Evolutionary conservation across 2,888 invertebrate species (phyloP).

Genomic region (Drosophila paramelanica): DNA sequence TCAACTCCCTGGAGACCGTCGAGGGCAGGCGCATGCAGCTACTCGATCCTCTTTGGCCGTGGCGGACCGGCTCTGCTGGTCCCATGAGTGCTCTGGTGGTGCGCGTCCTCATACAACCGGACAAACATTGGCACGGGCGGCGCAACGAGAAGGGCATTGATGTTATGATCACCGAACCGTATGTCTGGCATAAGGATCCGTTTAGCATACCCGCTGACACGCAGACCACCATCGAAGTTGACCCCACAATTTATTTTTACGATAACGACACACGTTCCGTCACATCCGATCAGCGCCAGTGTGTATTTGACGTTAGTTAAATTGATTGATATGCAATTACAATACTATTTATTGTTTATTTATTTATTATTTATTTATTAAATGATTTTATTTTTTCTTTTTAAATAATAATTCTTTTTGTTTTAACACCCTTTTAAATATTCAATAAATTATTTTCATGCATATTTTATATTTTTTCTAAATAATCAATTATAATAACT

Average conservation of each 20-base stretch:
- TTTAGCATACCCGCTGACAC: conserved; percentile 77
- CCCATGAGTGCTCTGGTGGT: conserved; percentile 71
- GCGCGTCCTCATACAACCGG: conserved; percentile 68
- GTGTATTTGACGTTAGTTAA: conserved; percentile 79
- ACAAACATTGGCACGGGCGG: conserved; percentile 73
- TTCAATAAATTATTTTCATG: no score
- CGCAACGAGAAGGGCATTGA: conserved; percentile 71
- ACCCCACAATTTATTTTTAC: conserved; percentile 80
- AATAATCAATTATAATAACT: no score
- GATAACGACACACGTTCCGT: conserved; percentile 79
- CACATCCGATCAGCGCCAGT: conserved; percentile 70
- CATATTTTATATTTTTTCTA: no score
- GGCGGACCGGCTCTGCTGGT: conserved; percentile 74
- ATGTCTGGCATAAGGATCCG: conserved; percentile 76
- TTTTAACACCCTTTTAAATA: no score
- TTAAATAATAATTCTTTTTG: no score
- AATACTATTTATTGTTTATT: no score
- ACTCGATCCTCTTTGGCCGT: conserved; percentile 75
- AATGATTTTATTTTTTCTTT: no score
- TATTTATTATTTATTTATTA: no score
- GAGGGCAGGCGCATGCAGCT: conserved; percentile 66
- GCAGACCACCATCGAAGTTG: conserved; percentile 73
- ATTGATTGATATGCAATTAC: not conserved
- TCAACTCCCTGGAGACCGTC: conserved; percentile 84
- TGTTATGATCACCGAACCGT: conserved; percentile 80